Evolutionary conservation across 2,797 vertebrate genomes (phyloP), one percentile per base, ranked within the genome.

Genomic region (Mustela erminea): DNA sequence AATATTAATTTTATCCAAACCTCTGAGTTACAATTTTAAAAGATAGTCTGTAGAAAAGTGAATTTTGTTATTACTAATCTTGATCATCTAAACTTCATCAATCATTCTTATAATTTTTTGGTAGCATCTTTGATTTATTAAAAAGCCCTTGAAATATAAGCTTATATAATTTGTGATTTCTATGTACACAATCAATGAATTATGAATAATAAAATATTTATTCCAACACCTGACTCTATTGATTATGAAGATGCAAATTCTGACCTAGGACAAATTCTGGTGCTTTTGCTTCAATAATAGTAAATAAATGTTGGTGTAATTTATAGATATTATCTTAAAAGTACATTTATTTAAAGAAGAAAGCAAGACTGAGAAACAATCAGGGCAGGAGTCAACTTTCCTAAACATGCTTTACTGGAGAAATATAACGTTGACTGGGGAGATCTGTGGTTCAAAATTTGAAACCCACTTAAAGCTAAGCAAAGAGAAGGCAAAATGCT

Each of bases 391-490:
- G 43, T 85, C 82, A 84, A 54, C 17, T 75, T 88, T 93, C 60
- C 49, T 92, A 68, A 89, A 64, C 12, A 29, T 18, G 4, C 7
- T 89, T 93, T 81, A 25, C 87, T 75, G 18, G 66, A 46, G 64
- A 83, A 70, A 64, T n/a, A 66, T 9, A 88, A 5, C 2, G 18
- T 77, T 62, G 62, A 84, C 4, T 84, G 62, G 49, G 90, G 46
- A 74, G 49, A 89, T 2, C 27, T 54, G 54, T 25, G n/a, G 72
- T 80, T 93, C 46, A 80, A 46, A 95, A 95, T 54, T 17, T 68
- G 38, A 60, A 85, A 56, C 7, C 35, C 60, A 75, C 52, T 91
- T 93, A 64, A 94, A 97, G 46, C 49, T 80, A 64, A 97, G 68
- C 20, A 89, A 81, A 83, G 87, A 66, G 72, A 93, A 84, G 56